These are phyloP conservation scores for Quadroppia sp. DNA, from an alignment of 2,888 invertebrate species.

Conservation along the genomic window DNA sequence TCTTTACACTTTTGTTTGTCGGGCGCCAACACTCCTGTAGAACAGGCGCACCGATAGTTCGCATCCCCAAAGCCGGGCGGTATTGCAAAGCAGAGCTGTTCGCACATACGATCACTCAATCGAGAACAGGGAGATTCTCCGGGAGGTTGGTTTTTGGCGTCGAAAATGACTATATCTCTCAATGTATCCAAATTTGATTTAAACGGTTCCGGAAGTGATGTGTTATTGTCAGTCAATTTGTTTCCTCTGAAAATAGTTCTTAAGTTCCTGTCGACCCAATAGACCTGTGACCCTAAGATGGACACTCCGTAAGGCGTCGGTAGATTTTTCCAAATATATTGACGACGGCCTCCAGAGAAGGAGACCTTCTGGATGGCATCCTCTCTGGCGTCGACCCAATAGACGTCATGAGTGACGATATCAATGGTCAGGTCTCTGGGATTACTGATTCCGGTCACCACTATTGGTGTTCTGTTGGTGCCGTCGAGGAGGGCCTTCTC, in stretches of 20 bases:
- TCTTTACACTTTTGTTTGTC: conserved; percentile 65
- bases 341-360: conserved; percentile 54
- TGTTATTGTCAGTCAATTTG: conserved; percentile 59
- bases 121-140: conserved; percentile 66
- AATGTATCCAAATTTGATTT: conserved; percentile 78
- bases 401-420: conserved; percentile 87
- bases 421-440: conserved; percentile 88
- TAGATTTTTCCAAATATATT: conserved; percentile 75
- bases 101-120: conserved; percentile 67
- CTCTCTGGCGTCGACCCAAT: conserved; percentile 92
- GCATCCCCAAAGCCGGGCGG: conserved; percentile 59
- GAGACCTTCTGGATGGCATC: conserved; percentile 75
- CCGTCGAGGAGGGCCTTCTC: conserved; percentile 85
- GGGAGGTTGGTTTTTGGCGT: conserved; percentile 75
- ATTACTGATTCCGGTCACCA: conserved; percentile 82
- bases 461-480: conserved; percentile 74
- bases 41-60: conserved; percentile 71
- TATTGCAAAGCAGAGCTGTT: conserved; percentile 91
- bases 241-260: conserved; percentile 60
- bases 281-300: conserved; percentile 74
- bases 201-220: conserved; percentile 56
- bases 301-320: conserved; percentile 93
- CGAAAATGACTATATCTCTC: conserved; percentile 85
- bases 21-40: conserved; percentile 71
- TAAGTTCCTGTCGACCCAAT: conserved; percentile 91